Evolutionary conservation across 2,797 vertebrate genomes (phyloP), one percentile per base, ranked within the genome.

Genomic region (Callimico goeldii): DNA sequence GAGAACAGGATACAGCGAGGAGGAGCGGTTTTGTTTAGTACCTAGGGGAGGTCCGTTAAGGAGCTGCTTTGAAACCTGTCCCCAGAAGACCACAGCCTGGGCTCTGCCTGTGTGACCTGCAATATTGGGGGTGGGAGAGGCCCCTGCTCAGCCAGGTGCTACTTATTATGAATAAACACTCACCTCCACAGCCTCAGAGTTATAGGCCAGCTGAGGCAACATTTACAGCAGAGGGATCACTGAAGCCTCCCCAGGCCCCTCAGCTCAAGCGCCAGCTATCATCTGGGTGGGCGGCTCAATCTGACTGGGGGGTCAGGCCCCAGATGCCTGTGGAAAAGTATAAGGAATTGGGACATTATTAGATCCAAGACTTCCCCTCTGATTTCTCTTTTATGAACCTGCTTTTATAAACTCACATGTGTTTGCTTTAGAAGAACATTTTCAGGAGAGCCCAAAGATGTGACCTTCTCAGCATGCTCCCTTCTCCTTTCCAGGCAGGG

Each of bases 361-460:
- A 0, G 91, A 84, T 28, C 52, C n/a, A 43, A 22, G 5, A 2
- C 20, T 33, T 75, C 36, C n/a, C 82, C 57, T 81, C 46, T 73
- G 75, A n/a, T 73, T 94, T 58, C 39, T n/a, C 46, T 75, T 83
- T 73, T 50, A 70, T 70, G 41, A 90, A 91, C 88, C 48, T 19
- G 48, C 20, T 36, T 90, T 67, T 91, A 83, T 15, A 89, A 72
- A 95, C 50, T 82, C 20, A 12, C 36, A 4, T 4, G 26, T 87
- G 88, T 96, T 95, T 88, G 91, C 86, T 96, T 94, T 96, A 67
- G 52, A 93, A 94, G 76, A 82, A 73, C 2, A 36, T 3, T 96
- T 88, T 85, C 43, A 43, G 46, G 20, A 8, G 5, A 73, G 9
- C 17, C 61, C 52, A 28, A 50, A 75, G 55, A 22, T 0, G 4